Conservation (phyloP, 2,113 vertebrate species). For the Galemys pyrenaicus region DNA sequence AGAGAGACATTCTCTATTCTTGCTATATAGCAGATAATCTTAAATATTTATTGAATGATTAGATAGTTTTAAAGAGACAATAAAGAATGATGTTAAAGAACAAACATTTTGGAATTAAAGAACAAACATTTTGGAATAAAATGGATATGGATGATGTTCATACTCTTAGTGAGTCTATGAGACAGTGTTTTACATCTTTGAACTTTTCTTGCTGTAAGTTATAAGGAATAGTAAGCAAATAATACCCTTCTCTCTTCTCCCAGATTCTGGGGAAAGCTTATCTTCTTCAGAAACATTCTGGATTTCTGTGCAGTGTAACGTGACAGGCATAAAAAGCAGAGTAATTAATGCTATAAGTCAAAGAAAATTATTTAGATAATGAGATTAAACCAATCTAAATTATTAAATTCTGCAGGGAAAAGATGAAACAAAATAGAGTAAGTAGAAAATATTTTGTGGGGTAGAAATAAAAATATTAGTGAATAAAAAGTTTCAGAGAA, state of each 20-base stretch:
- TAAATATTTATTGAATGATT: no score
- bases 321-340: not conserved
- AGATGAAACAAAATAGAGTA: not conserved
- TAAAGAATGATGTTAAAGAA: not conserved
- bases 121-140: not conserved
- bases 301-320: not conserved
- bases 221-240: not conserved
- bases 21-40: no score
- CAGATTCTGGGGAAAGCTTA: not conserved
- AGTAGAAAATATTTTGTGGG: not conserved
- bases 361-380: slow-evolving; percentile 18
- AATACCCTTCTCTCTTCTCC: not conserved
- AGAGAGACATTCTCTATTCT: not conserved
- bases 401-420: not conserved
- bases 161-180: not conserved
- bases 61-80: not conserved
- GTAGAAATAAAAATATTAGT: not conserved
- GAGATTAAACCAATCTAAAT: slow-evolving; percentile 33
- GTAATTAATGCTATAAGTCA: not conserved
- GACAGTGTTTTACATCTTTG: not conserved
- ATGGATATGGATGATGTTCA: not conserved
- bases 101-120: not conserved
- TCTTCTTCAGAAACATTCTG: not conserved
- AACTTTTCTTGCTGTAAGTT: not conserved
- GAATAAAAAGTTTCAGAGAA: not conserved